Base-by-base conservation (phyloP, 2,113 vertebrate species). In the Porphyrio hochstetteri region DNA sequence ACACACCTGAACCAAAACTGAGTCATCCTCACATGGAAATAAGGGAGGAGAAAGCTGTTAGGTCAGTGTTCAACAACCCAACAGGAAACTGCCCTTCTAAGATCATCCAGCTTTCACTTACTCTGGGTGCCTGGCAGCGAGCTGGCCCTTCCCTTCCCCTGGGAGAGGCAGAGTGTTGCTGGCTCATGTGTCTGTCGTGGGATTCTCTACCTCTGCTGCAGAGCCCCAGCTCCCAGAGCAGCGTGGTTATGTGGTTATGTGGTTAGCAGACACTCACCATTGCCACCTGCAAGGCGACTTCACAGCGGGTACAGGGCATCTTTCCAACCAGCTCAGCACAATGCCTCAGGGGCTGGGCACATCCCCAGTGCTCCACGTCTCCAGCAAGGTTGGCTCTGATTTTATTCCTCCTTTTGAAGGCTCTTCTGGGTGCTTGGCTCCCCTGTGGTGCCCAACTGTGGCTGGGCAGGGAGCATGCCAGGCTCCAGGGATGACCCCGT, bases 271-370 rank as follows among this genome's bases (percentile, higher is more conserved):
- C n/a, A 48, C 33, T 33, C 69, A 38, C 50, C 52, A 10, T 5
- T 74, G 46, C 27, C 46, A 67, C 65, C 40, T 27, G 50, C 33
- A 46, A 79, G 60, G 67, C 10, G 16, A 35, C 64, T 69, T 8
- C 14, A 31, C 21, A 50, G 75, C 69, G 38, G 18, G 44, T 48
- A 61, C 4, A 2, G 64, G 69, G 35, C 50, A 29, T 74, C 74
- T 70, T 40, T 9, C 21, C 17, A 10, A 48, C 19, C 77, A 42
- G 68, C 64, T 80, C 90, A 50, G 17, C 2, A 2, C 38, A 40
- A 5, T 1, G 6, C 1, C 31, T 14, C 1, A 0, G 28, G 59
- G 55, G 10, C 19, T 2, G 5, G 35, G 27, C 77, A 42, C 5
- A 17, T 11, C 23, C 24, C 0, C 0, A 4, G 36, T 48, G 84